phyloP scores from a whole-genome alignment of 2,797 vertebrate species.

The Eulemur rubriventer region DNA sequence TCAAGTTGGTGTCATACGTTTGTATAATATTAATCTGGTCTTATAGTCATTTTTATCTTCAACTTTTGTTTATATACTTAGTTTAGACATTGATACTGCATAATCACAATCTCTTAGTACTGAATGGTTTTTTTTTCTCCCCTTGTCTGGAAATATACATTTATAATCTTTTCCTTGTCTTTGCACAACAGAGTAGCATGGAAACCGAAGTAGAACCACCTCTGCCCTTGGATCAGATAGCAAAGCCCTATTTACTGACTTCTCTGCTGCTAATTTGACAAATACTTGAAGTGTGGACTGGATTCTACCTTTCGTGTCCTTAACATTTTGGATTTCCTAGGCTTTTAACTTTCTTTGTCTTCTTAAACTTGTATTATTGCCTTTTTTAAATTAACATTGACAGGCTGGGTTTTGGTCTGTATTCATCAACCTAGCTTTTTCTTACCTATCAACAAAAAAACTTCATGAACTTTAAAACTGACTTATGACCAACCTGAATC shows the following conservation, averaged over 20 bases:
- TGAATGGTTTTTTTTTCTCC: neutral
- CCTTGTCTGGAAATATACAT: neutral
- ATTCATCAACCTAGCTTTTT: neutral
- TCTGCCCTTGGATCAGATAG: neutral
- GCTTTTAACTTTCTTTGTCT: neutral
- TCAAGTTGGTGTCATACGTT: fast-evolving
- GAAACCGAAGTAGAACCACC: neutral
- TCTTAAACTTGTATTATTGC: neutral
- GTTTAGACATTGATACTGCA: neutral
- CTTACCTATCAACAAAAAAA: neutral
- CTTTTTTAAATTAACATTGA: neutral
- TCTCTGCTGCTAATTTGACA: neutral
- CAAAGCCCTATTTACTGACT: neutral
- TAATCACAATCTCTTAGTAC: neutral
- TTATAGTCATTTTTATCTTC: neutral
- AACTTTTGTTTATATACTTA: neutral
- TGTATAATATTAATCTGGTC: neutral
- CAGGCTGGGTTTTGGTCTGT: neutral
- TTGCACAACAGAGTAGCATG: neutral
- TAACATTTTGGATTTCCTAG: neutral
- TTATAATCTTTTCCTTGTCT: neutral
- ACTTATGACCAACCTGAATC: neutral
- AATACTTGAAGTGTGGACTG: neutral
- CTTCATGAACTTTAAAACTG: neutral
- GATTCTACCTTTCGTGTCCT: neutral